Conservation (phyloP, 2,113 vertebrate genomes). For the Lasiurus borealis region DNA sequence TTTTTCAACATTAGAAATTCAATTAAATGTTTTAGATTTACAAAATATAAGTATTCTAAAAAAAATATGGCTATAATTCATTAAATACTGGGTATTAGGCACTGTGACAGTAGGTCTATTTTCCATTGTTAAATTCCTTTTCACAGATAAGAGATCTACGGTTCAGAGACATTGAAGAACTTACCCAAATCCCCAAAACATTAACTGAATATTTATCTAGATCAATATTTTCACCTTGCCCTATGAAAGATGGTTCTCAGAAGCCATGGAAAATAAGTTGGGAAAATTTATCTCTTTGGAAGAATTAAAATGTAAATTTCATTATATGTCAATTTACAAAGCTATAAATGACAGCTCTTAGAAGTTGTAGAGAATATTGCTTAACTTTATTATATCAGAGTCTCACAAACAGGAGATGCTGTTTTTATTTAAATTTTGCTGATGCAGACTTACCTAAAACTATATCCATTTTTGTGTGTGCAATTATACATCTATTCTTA, state of each 20-base stretch:
- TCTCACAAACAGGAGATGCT: not conserved
- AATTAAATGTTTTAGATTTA: constrained; percentile 47
- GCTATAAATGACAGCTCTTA: constrained; percentile 14
- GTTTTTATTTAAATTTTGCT: constrained; percentile 1
- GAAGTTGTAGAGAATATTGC: not conserved
- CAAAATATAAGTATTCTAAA: not conserved
- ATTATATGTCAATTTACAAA: constrained; percentile 14
- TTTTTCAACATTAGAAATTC: not conserved
- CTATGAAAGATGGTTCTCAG: constrained; percentile 10
- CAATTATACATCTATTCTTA: constrained; percentile 24
- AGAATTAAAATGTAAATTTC: constrained; percentile 32
- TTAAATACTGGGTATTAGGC: not conserved
- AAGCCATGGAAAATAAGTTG: constrained; percentile 23
- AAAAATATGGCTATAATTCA: constrained; percentile 32
- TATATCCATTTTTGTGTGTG: not conserved
- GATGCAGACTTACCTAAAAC: not conserved
- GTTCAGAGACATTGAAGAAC: not conserved
- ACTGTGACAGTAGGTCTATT: not conserved
- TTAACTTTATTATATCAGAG: not conserved
- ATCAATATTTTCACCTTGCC: not conserved
- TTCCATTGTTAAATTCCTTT: not conserved
- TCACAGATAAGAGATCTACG: not conserved
- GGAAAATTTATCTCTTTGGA: not conserved
- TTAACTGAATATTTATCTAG: not conserved
- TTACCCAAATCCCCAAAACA: constrained; percentile 20